A percentile compares a stretch with the other conserved stretches of the same genome.
Evolutionary conservation across 1,140 invertebrate genomes (phyloP).

Genomic region (Aphaenogaster ashmeadi): DNA sequence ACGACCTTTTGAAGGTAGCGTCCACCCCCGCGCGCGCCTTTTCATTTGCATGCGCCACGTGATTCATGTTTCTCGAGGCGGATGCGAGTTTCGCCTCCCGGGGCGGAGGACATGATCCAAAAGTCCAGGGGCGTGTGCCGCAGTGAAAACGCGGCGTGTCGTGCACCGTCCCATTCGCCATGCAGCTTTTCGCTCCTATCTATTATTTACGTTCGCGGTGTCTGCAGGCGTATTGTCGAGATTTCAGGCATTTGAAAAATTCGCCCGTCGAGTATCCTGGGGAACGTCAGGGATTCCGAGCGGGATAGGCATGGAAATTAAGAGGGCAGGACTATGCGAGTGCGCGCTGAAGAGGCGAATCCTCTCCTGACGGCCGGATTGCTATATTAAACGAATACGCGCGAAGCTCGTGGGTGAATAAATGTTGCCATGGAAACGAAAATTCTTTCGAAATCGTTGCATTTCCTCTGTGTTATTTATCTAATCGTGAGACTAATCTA

Average conservation of each 20-base stretch:
- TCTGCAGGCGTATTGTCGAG: constrained; percentile 27
- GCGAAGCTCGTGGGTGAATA: constrained; percentile 1
- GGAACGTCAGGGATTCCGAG: constrained; percentile 25
- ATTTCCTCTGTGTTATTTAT: background rate
- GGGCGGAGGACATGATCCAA: constrained; percentile 72
- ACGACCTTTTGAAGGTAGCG: constrained; percentile 71
- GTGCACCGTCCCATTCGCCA: constrained; percentile 56
- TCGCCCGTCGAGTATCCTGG: constrained; percentile 19
- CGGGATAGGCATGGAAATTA: constrained; percentile 46
- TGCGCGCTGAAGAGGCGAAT: constrained; percentile 16
- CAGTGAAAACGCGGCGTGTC: constrained; percentile 73
- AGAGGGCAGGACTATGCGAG: constrained; percentile 24
- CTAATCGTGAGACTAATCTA: too few relatives aligned
- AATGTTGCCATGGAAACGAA: background rate
- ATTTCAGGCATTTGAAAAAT: constrained; percentile 66
- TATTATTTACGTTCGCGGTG: constrained; percentile 71
- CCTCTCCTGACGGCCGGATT: background rate
- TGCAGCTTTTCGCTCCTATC: constrained; percentile 37
- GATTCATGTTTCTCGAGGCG: constrained; percentile 72
- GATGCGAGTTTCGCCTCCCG: constrained; percentile 67
- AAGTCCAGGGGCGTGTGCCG: constrained; percentile 75
- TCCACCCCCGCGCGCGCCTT: constrained; percentile 70
- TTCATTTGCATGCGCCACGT: constrained; percentile 73
- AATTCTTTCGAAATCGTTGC: background rate
- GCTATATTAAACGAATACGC: constrained; percentile 35